phyloP scores from a whole-genome alignment of 2,797 vertebrate genomes.

The Kryptolebias ocellatus region DNA sequence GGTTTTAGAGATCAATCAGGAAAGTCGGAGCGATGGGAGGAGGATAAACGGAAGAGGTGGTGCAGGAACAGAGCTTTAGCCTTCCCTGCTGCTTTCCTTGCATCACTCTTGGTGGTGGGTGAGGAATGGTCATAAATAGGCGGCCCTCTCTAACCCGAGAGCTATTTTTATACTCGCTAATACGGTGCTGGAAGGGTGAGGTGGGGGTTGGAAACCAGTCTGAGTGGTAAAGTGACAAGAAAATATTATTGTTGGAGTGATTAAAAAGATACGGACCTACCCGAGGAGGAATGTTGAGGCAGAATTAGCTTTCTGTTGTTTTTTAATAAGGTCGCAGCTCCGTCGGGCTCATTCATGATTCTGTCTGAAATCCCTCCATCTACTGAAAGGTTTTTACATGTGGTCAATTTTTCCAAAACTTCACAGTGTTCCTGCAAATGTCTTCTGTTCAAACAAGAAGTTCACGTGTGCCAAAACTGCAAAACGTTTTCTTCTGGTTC shows the following conservation, averaged over 20 bases:
- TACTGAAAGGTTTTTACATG: not conserved
- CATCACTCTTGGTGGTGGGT: constrained; percentile 62
- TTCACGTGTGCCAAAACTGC: no score
- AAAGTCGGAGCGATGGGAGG: constrained; percentile 39
- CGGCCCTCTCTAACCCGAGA: constrained; percentile 48
- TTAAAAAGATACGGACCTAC: constrained; percentile 31
- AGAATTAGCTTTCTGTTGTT: constrained; percentile 40
- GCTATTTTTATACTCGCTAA: constrained; percentile 71
- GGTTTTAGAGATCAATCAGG: constrained; percentile 72
- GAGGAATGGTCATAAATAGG: constrained; percentile 65
- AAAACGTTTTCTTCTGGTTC: no score
- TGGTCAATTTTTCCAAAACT: constrained; percentile 7
- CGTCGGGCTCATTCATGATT: constrained; percentile 15
- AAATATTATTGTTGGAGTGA: constrained; percentile 65
- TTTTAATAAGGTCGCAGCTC: constrained; percentile 35
- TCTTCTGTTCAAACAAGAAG: no score
- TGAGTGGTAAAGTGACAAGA: constrained; percentile 47
- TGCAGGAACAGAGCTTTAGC: constrained; percentile 49
- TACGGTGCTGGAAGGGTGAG: constrained; percentile 33
- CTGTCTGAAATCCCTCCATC: constrained; percentile 14
- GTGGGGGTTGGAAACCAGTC: constrained; percentile 36
- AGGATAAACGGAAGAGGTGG: constrained; percentile 40
- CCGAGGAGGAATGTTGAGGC: constrained; percentile 13
- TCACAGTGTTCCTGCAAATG: not conserved
- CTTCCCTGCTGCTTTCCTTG: constrained; percentile 61